Percentiles rank a stretch among this genome's conserved stretches.
phyloP scores from a whole-genome alignment of 2,797 vertebrate genomes.

The Phoeniculus purpureus region DNA sequence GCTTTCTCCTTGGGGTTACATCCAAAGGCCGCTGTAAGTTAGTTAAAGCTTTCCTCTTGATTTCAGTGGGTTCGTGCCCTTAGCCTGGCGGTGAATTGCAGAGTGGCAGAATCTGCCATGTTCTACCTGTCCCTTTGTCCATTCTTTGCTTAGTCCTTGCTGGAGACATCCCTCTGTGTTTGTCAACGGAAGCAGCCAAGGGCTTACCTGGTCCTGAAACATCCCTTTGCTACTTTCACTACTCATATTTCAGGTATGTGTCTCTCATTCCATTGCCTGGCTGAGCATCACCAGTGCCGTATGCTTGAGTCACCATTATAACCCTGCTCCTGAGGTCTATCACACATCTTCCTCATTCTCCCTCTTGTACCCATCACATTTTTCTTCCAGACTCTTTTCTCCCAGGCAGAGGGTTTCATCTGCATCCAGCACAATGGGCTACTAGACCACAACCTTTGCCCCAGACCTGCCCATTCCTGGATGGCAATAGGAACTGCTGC shows the following conservation, averaged over 20 bases:
- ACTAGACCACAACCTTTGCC: not conserved
- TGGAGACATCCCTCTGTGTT: not conserved
- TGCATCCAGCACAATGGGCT: not conserved
- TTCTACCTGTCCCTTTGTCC: not conserved
- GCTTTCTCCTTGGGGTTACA: not conserved
- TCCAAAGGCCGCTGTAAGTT: not conserved
- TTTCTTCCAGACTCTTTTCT: not conserved
- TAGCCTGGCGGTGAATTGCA: rapidly evolving
- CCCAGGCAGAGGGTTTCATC: not conserved
- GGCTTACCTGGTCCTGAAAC: not conserved
- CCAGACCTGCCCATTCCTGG: not conserved
- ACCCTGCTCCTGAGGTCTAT: not conserved
- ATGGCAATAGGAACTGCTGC: rapidly evolving
- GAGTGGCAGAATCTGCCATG: not conserved
- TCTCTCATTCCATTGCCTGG: not conserved
- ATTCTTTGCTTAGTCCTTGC: not conserved
- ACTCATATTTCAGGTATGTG: rapidly evolving
- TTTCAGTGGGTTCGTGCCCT: not conserved
- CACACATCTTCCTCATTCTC: not conserved
- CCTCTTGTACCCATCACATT: not conserved
- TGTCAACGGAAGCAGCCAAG: not conserved
- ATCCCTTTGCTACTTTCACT: not conserved
- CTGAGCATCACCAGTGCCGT: not conserved
- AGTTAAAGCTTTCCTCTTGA: not conserved
- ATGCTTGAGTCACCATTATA: rapidly evolving